Evolutionary conservation across 2,113 vertebrate species (phyloP).

Genomic region (Saguinus imperator): DNA sequence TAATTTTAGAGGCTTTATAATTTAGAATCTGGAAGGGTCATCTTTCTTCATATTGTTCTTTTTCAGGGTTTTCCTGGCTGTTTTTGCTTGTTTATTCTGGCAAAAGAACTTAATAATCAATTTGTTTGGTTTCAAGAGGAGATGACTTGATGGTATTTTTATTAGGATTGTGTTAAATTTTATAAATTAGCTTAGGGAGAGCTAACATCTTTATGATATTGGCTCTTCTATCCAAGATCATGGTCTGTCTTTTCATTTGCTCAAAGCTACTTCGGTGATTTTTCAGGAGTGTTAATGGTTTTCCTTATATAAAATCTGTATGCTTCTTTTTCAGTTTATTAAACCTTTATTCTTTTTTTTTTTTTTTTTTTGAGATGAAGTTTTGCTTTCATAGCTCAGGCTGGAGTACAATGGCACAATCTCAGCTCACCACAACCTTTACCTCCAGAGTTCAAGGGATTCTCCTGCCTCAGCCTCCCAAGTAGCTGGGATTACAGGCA

Average conservation of each 20-base stretch:
- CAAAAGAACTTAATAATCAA: neutral
- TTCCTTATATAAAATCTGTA: conserved; percentile 18
- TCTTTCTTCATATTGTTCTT: neutral
- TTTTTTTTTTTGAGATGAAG: neutral
- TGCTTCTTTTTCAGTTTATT: conserved; percentile 11
- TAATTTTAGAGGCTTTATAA: conserved; percentile 28
- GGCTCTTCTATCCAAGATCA: neutral
- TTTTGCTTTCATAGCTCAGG: no score
- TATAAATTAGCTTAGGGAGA: conserved; percentile 10
- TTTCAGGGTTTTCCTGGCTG: neutral
- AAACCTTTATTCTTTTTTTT: neutral
- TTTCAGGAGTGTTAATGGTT: conserved; percentile 27
- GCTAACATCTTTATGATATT: neutral
- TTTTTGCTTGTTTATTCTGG: conserved; percentile 24
- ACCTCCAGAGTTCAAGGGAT: no score
- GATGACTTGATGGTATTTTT: conserved; percentile 6
- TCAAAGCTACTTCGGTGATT: neutral
- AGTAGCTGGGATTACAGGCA: no score
- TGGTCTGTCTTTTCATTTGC: neutral
- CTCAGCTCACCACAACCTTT: no score
- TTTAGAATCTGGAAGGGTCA: neutral
- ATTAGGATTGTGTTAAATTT: neutral
- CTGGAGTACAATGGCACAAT: no score
- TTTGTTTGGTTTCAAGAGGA: neutral
- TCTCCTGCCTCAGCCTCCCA: no score